These are phyloP conservation scores for Megalonaias nervosa DNA, from an alignment of 1,140 invertebrate genomes.

Conservation along the genomic window DNA sequence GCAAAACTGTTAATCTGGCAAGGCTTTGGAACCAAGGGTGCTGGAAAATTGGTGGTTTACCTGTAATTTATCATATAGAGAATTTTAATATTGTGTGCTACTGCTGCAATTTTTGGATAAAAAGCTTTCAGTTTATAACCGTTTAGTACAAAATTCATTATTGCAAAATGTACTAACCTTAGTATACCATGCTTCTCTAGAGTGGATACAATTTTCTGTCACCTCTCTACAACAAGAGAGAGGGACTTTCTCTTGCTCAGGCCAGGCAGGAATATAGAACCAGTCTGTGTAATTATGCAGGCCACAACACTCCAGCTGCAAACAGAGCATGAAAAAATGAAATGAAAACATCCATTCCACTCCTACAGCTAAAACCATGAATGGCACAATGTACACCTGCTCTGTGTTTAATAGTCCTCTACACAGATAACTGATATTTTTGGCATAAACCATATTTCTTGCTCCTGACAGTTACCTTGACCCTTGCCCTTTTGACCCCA, in stretches of 20 bases:
- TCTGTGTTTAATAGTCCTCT: no score
- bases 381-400: no score
- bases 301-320: slow-evolving; percentile 86
- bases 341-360: no score
- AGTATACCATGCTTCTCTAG: slow-evolving; percentile 2
- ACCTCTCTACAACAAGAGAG: slow-evolving; percentile 80
- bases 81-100: neutral
- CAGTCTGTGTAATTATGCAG: slow-evolving; percentile 86
- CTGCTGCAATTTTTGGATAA: neutral
- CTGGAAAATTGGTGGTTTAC: no score
- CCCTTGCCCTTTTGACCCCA: no score
- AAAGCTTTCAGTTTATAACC: neutral
- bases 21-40: no score
- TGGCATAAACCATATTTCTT: no score
- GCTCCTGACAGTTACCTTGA: no score
- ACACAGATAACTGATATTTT: no score
- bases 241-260: slow-evolving; percentile 81
- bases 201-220: slow-evolving; percentile 31
- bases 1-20: no score
- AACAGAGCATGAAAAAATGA: slow-evolving; percentile 4
- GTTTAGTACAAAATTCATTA: neutral
- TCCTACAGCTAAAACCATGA: no score
- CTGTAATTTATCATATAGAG: no score
- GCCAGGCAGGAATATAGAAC: slow-evolving; percentile 86
- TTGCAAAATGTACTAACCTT: slow-evolving; percentile 13